These are phyloP conservation scores for Eubucco bourcierii DNA, from an alignment of 2,113 vertebrate genomes.

Conservation along the genomic window DNA sequence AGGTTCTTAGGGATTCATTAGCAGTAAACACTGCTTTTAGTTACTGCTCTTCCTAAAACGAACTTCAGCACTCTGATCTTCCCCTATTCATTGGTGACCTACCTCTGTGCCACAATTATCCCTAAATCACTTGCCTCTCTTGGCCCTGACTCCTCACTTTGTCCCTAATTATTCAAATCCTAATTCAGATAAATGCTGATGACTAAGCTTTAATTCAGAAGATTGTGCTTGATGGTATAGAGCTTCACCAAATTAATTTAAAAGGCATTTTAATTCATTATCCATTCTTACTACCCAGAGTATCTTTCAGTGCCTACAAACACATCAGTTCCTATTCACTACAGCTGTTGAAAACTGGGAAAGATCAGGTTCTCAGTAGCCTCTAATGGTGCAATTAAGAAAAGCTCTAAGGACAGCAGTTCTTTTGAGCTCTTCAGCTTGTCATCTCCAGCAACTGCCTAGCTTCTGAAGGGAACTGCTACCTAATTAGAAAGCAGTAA, in stretches of 20 bases:
- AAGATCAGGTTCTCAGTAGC: slow-evolving; percentile 6
- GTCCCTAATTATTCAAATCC: not conserved
- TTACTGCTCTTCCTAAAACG: not conserved
- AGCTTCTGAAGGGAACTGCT: not conserved
- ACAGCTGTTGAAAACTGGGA: not conserved
- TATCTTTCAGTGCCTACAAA: not conserved
- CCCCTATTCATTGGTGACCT: not conserved
- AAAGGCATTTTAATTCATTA: slow-evolving; percentile 34
- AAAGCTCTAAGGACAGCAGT: not conserved
- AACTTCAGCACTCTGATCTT: not conserved
- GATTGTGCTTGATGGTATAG: not conserved
- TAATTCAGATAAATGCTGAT: not conserved
- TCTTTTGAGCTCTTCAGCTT: slow-evolving; percentile 8
- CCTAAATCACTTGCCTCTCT: not conserved
- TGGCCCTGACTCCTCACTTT: not conserved
- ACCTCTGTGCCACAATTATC: not conserved
- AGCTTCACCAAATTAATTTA: slow-evolving; percentile 8
- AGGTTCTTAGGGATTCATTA: not conserved
- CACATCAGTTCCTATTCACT: not conserved
- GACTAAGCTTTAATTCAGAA: not conserved
- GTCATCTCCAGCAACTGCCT: not conserved
- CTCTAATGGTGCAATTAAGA: slow-evolving; percentile 17
- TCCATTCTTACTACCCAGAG: not conserved
- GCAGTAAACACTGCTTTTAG: not conserved
- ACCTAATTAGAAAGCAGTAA: slow-evolving; percentile 47